phyloP scores from a whole-genome alignment of 2,113 vertebrate species.

The Xiphophorus maculatus region DNA sequence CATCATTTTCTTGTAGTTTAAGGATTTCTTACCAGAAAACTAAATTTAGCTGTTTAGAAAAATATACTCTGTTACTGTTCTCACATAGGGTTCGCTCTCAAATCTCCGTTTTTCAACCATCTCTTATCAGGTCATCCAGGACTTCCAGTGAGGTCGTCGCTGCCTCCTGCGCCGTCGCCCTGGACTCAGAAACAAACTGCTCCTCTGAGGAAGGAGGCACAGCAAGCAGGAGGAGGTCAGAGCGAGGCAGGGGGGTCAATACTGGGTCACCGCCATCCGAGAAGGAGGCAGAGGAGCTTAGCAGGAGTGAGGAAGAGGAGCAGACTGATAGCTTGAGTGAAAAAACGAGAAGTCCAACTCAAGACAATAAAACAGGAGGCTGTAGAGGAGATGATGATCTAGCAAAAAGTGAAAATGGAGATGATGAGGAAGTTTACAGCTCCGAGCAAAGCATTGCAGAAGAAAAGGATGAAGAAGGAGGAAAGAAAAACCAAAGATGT shows the following conservation, averaged over 20 bases:
- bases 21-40: background rate
- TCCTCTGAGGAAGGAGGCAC: slow-evolving; percentile 25
- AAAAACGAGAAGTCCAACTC: slow-evolving; percentile 11
- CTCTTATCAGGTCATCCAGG: slow-evolving; percentile 27
- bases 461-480: slow-evolving; percentile 11
- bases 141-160: background rate
- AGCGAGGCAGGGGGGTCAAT: slow-evolving; percentile 4
- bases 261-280: slow-evolving; percentile 3
- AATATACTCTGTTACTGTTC: background rate
- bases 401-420: slow-evolving; percentile 8
- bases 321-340: slow-evolving; percentile 13
- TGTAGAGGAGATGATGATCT: background rate
- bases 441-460: slow-evolving; percentile 11
- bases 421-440: background rate
- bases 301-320: slow-evolving; percentile 16
- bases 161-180: background rate
- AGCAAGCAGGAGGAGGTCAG: slow-evolving; percentile 2
- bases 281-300: slow-evolving; percentile 18
- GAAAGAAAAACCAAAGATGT: background rate
- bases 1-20: background rate
- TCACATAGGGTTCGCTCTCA: background rate
- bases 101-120: background rate
- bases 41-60: background rate
- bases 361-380: slow-evolving; percentile 16
- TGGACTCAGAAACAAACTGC: slow-evolving; percentile 28